A percentile compares a stretch with the other conserved stretches of the same genome.
Evolutionary conservation across 2,113 vertebrate genomes (phyloP).

Genomic region (Hippocampus guttulatus): DNA sequence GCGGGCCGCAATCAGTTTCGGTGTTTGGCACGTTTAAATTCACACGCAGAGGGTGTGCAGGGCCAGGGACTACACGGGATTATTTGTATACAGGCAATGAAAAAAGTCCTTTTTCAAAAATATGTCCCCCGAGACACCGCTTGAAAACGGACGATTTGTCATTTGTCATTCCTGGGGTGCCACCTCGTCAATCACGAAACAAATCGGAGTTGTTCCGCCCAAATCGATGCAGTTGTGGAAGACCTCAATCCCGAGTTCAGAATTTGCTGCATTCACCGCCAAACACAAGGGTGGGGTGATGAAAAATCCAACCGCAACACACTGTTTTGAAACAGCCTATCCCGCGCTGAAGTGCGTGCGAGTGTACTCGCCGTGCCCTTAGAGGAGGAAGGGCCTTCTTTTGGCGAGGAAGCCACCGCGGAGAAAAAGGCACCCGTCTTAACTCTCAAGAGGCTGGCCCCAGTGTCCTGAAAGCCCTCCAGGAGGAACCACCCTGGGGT

Average conservation of each 20-base stretch:
- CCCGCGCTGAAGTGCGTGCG: constrained; percentile 14
- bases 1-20: no score
- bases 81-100: background rate
- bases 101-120: background rate
- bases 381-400: constrained; percentile 32
- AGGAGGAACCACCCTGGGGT: constrained; percentile 78
- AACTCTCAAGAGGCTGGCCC: constrained; percentile 61
- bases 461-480: constrained; percentile 70
- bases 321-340: constrained; percentile 18
- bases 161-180: background rate
- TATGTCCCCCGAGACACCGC: background rate
- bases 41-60: background rate
- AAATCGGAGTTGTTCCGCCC: constrained; percentile 13
- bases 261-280: background rate
- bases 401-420: constrained; percentile 38
- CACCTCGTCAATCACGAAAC: background rate
- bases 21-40: background rate
- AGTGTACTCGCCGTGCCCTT: constrained; percentile 7
- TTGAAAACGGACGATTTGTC: background rate
- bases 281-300: constrained; percentile 2
- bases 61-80: background rate
- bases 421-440: constrained; percentile 60
- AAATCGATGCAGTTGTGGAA: constrained; percentile 20
- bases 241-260: constrained; percentile 5
- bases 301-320: constrained; percentile 15